A percentile compares a stretch with the other conserved stretches of the same genome.
Evolutionary conservation across 2,888 invertebrate genomes (phyloP).

Genomic region (Apeira syringaria): DNA sequence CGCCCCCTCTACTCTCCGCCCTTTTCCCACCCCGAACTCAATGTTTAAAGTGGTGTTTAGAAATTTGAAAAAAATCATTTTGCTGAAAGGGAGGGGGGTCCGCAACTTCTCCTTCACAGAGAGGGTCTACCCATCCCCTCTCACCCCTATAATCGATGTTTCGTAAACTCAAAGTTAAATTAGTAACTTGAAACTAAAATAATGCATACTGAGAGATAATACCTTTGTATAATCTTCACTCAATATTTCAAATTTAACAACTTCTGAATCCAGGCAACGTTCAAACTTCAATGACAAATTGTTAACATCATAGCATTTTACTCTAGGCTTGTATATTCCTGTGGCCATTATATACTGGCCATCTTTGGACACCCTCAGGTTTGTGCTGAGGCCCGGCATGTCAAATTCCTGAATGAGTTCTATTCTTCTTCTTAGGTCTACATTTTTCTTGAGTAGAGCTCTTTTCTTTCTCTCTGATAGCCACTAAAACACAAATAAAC

Average conservation of each 20-base stretch:
- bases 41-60: too few species aligned
- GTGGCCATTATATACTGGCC: conserved; percentile 96
- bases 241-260: conserved; percentile 95
- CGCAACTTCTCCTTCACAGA: too few species aligned
- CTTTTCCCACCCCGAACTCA: too few species aligned
- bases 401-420: conserved; percentile 99
- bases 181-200: too few species aligned
- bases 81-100: too few species aligned
- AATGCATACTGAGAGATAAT: too few species aligned
- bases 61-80: too few species aligned
- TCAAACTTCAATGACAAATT: conserved; percentile 99
- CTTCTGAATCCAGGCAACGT: conserved; percentile 98
- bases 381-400: conserved; percentile 97
- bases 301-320: conserved; percentile 98
- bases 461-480: conserved; percentile 92
- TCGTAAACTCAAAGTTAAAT: too few species aligned
- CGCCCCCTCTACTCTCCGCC: too few species aligned
- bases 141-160: too few species aligned
- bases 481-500: conserved; percentile 88
- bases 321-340: conserved; percentile 97
- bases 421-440: conserved; percentile 94
- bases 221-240: conserved; percentile 99
- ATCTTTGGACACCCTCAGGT: conserved; percentile 93
- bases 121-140: too few species aligned
- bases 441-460: conserved; percentile 92